Evolutionary conservation across 1,140 invertebrate species (phyloP), one percentile per base, ranked within the genome.

Genomic region (Chelonus insularis): DNA sequence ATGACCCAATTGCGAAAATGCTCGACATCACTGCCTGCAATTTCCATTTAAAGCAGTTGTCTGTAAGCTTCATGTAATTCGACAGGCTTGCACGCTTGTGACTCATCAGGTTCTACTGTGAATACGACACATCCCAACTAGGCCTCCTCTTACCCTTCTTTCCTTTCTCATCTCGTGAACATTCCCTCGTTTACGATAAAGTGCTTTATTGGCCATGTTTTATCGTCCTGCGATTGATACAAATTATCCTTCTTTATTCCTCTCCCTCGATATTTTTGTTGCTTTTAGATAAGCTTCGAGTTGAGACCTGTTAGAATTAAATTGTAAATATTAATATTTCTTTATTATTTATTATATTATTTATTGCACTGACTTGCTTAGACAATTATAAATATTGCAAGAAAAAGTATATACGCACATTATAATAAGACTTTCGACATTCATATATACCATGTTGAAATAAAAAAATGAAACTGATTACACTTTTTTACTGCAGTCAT

Each of bases 41-140:
- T 73, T 75, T 75, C 70, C 73, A 75, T 73, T 75, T 71, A 73
- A 73, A 72, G 67, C 63, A 63, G 72, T 71, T 73, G 69, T 71
- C 72, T 67, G 68, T 72, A 73, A 75, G 68, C 73, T 63, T 57
- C 64, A 72, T 72, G 72, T 73, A 73, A 74, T 73, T 74, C 67
- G 64, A 63, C 66, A 47, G 54, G 52, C 60, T 16, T 8, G 14
- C 51, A 36, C 29, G 23, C 32, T 58, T 62, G 57, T 60, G 68
- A 9, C 70, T 73, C 70, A 73, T 73, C 72, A 71, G 63, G 69
- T 72, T 72, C 70, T 62, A 63, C 61, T 62, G 61, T 64, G 59
- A 36, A 36, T 56, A 11, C 1, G 9, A 48, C 20, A 48, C 8
- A 18, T 14, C n/a, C 6, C 12, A 1, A 43, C 39, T 43, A 43